Conservation (phyloP, 2,888 invertebrate species). For the Calliphora vomitoria region DNA sequence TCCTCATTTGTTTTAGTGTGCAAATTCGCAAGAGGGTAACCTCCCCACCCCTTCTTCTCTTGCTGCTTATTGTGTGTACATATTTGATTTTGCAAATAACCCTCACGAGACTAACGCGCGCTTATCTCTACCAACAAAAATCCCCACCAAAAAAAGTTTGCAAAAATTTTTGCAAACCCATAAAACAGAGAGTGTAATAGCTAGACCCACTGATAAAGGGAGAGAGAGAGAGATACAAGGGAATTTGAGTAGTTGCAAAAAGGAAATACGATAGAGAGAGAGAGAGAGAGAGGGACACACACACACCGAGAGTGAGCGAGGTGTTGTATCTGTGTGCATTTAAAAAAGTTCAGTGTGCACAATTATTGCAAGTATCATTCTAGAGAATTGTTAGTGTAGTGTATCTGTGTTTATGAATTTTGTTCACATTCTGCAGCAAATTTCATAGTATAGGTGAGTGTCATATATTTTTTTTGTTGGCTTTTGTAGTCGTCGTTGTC, state of each 20-base stretch:
- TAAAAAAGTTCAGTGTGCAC: constrained; percentile 65
- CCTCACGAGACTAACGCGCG: constrained; percentile 71
- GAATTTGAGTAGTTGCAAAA: constrained; percentile 37
- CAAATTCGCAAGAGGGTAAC: constrained; percentile 78
- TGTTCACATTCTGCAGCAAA: constrained; percentile 40
- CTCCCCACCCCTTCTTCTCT: constrained; percentile 19
- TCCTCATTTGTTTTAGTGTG: constrained; percentile 79
- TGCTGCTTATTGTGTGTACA: constrained; percentile 12
- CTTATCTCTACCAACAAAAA: constrained; percentile 64
- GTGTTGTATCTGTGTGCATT: constrained; percentile 62
- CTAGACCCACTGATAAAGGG: background rate
- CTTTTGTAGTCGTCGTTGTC: constrained; percentile 49
- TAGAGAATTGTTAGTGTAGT: constrained; percentile 50
- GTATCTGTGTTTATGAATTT: constrained; percentile 46
- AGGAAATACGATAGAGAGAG: background rate
- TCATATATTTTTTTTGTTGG: constrained; percentile 38
- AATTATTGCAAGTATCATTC: constrained; percentile 60
- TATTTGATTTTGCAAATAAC: constrained; percentile 60
- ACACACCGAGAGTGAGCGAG: background rate
- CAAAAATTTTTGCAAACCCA: constrained; percentile 59
- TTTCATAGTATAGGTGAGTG: constrained; percentile 55
- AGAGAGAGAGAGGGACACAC: background rate
- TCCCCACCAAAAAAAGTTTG: constrained; percentile 57
- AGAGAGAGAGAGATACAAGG: constrained; percentile 1
- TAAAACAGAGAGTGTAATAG: constrained; percentile 15